Base-by-base conservation (phyloP, 2,113 vertebrate species). In the Siniperca knerii region DNA sequence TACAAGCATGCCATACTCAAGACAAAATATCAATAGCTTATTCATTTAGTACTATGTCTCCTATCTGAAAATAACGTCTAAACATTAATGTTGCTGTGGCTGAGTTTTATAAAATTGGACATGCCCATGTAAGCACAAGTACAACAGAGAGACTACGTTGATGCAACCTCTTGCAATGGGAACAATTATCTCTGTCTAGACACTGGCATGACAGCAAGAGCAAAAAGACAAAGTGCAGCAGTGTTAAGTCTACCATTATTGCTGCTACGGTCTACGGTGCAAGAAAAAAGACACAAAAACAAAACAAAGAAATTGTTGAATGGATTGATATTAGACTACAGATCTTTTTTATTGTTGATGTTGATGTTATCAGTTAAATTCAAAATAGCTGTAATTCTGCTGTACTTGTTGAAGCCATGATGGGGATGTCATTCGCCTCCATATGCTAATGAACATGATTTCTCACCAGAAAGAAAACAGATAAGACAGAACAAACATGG, bases 131-230 rank as follows among this genome's bases (percentile, higher is more conserved):
- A 52, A 77, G 67, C 73, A 74, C n/a, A 62, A 66, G 64, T 35
- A 74, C 61, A 75, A 48, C 48, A 46, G 11, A 82, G 16, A 37
- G 42, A 77, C 42, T 33, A 52, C 4, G 67, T 82, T 92, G 90
- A 93, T 87, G 92, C 90, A 94, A 93, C 44, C 85, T 46, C 69
- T 48, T 82, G 92, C 80, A 93, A 92, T 1, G 10, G 71, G 55
- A 86, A 88, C 65, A 79, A 90, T 87, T 85, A 83, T 83, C 61
- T 84, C 68, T 3, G 46, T 81, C 90, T 87, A 80, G 84, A 92
- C 82, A 37, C 33, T 0, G 42, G 35, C 42, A 75, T 75, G 78
- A 58, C 75, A 83, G 72, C 42, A 57, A 75, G 23, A 87, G 44
- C 72, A 75, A 75, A 50, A 85, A 81, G 69, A 44, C 42, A 62